Percentiles rank a stretch among this genome's conserved stretches.
Evolutionary conservation across 2,797 vertebrate genomes (phyloP).

Genomic region (Lindbergichthys nudifrons): DNA sequence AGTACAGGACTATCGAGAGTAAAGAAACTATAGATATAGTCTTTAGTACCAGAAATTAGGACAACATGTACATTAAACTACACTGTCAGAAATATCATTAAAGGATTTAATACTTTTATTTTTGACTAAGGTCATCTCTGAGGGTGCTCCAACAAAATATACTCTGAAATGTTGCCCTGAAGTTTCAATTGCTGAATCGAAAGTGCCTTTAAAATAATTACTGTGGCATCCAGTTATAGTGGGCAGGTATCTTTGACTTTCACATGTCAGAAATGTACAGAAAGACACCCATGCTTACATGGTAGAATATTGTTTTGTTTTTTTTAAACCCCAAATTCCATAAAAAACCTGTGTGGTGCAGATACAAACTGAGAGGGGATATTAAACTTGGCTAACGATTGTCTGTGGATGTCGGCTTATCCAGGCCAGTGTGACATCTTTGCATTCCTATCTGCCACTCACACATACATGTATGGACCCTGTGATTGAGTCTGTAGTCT

Average conservation of each 20-base stretch:
- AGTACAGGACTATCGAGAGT: background rate
- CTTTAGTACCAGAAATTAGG: background rate
- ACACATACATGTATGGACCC: background rate
- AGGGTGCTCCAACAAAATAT: background rate
- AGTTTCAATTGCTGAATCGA: no score
- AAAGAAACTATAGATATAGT: background rate
- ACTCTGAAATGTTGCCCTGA: no score
- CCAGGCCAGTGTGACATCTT: background rate
- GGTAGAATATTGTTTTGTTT: no score
- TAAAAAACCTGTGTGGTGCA: no score
- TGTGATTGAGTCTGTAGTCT: background rate
- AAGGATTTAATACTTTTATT: background rate
- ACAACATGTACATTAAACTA: background rate
- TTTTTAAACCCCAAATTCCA: no score
- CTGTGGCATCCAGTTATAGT: no score
- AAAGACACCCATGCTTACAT: no score
- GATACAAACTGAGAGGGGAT: no score
- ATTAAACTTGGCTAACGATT: no score
- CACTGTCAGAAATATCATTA: background rate
- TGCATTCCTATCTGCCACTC: background rate
- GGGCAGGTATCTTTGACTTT: no score
- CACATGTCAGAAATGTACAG: no score
- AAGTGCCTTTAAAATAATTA: no score
- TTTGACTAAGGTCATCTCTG: background rate
- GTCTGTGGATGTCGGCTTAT: background rate